Evolutionary conservation across 2,888 invertebrate species (phyloP).

Genomic region (Amiota mariae): DNA sequence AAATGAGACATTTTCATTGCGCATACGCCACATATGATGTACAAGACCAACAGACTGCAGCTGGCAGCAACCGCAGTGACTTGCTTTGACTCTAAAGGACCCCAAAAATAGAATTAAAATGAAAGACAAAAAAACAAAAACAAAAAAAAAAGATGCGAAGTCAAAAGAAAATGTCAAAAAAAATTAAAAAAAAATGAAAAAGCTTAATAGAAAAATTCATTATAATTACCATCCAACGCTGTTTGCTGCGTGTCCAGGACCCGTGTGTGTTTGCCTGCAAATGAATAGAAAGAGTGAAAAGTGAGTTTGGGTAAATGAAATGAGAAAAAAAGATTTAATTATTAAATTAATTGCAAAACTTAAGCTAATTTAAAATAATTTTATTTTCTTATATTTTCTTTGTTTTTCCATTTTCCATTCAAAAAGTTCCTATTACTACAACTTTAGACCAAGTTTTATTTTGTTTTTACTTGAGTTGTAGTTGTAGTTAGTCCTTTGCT

Average conservation of each 20-base stretch:
- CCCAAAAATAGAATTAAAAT: slow-evolving; percentile 34
- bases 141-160: slow-evolving; percentile 21
- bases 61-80: not conserved
- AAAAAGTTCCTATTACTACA: too few species aligned
- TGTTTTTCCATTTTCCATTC: slow-evolving; percentile 35
- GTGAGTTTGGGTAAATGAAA: not conserved
- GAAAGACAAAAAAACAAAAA: slow-evolving; percentile 20
- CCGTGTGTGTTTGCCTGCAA: slow-evolving; percentile 71
- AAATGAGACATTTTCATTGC: slow-evolving; percentile 36
- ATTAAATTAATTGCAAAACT: not conserved
- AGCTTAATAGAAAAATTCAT: slow-evolving; percentile 32
- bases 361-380: slow-evolving; percentile 3
- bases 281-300: slow-evolving; percentile 38
- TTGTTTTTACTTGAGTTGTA: too few species aligned
- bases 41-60: too few species aligned
- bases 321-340: not conserved
- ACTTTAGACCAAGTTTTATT: too few species aligned
- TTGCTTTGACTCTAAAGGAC: slow-evolving; percentile 26
- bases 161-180: slow-evolving; percentile 30
- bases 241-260: slow-evolving; percentile 69
- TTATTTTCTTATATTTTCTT: slow-evolving; percentile 55
- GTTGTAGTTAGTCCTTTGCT: not conserved
- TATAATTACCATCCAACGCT: slow-evolving; percentile 70
- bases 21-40: slow-evolving; percentile 42
- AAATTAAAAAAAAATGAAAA: slow-evolving; percentile 33